Evolutionary conservation across 2,888 invertebrate species (phyloP).

Genomic region (Drepana falcataria): DNA sequence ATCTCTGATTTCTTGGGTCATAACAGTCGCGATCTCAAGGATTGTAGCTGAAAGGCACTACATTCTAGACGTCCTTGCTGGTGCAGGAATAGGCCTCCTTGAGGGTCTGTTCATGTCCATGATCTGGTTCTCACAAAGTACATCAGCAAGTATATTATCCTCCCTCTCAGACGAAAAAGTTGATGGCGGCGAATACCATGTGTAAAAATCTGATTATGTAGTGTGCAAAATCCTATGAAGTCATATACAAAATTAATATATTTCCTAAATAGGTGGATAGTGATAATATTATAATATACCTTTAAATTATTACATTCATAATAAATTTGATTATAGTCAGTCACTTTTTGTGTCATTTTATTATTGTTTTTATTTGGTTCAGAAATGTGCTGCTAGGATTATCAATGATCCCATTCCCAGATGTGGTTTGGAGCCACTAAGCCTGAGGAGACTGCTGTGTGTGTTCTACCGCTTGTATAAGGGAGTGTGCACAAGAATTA

Average conservation of each 20-base stretch:
- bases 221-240: slow-evolving; percentile 17
- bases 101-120: slow-evolving; percentile 82
- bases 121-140: slow-evolving; percentile 84
- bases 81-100: slow-evolving; percentile 84
- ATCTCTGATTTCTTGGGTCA: slow-evolving; percentile 86
- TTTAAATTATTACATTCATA: too few species aligned
- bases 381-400: too few species aligned
- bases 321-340: too few species aligned
- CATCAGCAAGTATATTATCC: slow-evolving; percentile 78
- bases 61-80: slow-evolving; percentile 89
- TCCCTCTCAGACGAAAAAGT: slow-evolving; percentile 83
- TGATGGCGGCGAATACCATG: slow-evolving; percentile 84
- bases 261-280: too few species aligned
- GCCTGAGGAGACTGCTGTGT: too few species aligned
- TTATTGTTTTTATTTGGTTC: too few species aligned
- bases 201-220: slow-evolving; percentile 47
- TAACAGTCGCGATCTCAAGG: slow-evolving; percentile 86
- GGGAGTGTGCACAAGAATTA: too few species aligned
- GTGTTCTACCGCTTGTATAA: too few species aligned
- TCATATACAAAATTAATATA: slow-evolving; percentile 7
- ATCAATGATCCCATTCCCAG: too few species aligned
- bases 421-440: too few species aligned
- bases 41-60: slow-evolving; percentile 92
- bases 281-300: too few species aligned
- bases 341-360: too few species aligned